Conservation (phyloP, 2,888 invertebrate species). For the Ochlodes sylvanus region DNA sequence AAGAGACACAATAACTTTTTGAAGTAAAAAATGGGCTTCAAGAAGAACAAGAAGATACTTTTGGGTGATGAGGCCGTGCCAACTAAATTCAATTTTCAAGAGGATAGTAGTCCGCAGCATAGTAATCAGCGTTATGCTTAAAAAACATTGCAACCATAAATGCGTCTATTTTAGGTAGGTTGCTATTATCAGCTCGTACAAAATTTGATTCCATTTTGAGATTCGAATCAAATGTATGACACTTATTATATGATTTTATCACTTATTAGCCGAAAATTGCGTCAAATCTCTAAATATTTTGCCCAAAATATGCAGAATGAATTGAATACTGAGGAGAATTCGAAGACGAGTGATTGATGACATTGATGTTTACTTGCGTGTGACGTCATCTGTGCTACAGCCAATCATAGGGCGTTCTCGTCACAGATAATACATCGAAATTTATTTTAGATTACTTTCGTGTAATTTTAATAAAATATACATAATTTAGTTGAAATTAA, state of each 20-base stretch:
- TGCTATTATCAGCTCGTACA: constrained; percentile 27
- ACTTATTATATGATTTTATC: no score
- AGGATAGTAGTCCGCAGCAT: constrained; percentile 23
- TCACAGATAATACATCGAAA: no score
- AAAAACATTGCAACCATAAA: constrained; percentile 37
- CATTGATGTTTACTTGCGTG: neutral
- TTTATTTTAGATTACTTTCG: no score
- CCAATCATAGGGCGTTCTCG: neutral
- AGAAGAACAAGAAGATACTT: no score
- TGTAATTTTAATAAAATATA: no score
- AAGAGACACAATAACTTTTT: no score
- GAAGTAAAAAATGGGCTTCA: no score
- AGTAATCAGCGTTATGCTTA: constrained; percentile 30
- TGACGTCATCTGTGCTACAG: neutral
- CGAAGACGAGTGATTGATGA: neutral
- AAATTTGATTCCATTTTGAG: constrained; percentile 11
- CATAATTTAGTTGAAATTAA: no score
- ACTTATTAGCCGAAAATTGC: neutral
- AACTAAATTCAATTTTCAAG: no score
- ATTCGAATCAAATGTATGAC: neutral
- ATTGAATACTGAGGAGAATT: neutral
- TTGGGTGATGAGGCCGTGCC: no score
- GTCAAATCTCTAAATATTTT: neutral
- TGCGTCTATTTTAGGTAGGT: constrained; percentile 27
- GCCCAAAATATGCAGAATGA: no score